Evolutionary conservation across 2,113 vertebrate genomes (phyloP).

Genomic region (Empidonax alnorum): DNA sequence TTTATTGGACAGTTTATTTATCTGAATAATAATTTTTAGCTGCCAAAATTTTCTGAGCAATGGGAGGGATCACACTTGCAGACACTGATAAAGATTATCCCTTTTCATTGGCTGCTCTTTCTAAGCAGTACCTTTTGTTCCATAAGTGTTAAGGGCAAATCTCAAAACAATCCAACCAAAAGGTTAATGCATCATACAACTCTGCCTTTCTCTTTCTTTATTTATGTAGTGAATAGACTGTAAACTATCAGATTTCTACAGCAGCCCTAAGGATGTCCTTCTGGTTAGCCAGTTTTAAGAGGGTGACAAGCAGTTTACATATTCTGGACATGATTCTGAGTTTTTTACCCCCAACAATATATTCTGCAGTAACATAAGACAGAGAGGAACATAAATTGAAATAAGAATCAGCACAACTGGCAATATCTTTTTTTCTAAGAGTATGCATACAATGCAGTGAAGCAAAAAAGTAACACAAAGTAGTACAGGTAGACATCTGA

Average conservation of each 20-base stretch:
- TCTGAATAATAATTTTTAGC: background rate
- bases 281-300: background rate
- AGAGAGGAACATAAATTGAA: background rate
- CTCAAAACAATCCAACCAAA: background rate
- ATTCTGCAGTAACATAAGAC: background rate
- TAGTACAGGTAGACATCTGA: background rate
- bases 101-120: background rate
- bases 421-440: background rate
- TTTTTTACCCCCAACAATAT: background rate
- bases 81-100: background rate
- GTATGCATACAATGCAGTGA: rapidly evolving
- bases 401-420: background rate
- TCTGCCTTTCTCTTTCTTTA: background rate
- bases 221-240: background rate
- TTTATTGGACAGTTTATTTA: background rate
- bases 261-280: background rate
- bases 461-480: background rate
- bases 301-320: background rate
- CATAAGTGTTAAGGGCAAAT: background rate
- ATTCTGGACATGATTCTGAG: background rate
- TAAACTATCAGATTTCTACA: background rate
- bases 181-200: background rate
- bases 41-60: background rate
- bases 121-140: background rate
- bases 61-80: background rate